These are phyloP conservation scores for Dendroctonus ponderosae DNA, from an alignment of 1,140 invertebrate species.

Conservation along the genomic window DNA sequence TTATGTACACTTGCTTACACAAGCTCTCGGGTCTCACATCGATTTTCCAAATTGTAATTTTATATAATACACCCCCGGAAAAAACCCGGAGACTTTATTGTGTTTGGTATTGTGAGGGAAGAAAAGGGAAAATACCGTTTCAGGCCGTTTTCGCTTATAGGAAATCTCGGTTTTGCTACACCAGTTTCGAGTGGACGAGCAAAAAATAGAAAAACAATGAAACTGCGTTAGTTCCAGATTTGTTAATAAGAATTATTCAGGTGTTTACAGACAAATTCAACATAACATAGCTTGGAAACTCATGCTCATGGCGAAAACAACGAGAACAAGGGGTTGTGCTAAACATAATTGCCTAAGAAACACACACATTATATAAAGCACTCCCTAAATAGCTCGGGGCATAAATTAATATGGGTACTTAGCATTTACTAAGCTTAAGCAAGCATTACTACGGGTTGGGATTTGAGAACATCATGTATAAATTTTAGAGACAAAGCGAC, in stretches of 20 bases:
- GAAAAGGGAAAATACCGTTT: neutral
- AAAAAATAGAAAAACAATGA: too few relatives aligned
- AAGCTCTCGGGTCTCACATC: conserved; percentile 29
- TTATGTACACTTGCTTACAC: conserved; percentile 42
- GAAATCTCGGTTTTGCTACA: too few relatives aligned
- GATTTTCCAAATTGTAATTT: conserved; percentile 29
- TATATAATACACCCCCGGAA: conserved; percentile 25
- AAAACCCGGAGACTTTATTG: conserved; percentile 13
- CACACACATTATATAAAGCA: conserved; percentile 16
- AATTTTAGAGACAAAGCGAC: conserved; percentile 24
- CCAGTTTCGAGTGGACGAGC: too few relatives aligned
- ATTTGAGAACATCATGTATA: conserved; percentile 29
- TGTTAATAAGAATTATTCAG: too few relatives aligned
- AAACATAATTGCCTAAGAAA: conserved; percentile 10
- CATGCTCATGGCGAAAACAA: too few relatives aligned
- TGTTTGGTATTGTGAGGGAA: conserved; percentile 3
- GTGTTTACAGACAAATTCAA: too few relatives aligned
- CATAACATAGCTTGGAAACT: too few relatives aligned
- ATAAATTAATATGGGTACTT: conserved; percentile 29
- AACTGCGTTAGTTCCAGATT: too few relatives aligned
- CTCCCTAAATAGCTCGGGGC: conserved; percentile 7
- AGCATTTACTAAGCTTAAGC: conserved; percentile 24
- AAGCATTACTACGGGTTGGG: conserved; percentile 18
- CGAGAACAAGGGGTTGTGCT: conserved; percentile 2
- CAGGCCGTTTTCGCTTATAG: too few relatives aligned